Evolutionary conservation across 2,888 invertebrate genomes (phyloP).

Genomic region (Oeneis ivallda): DNA sequence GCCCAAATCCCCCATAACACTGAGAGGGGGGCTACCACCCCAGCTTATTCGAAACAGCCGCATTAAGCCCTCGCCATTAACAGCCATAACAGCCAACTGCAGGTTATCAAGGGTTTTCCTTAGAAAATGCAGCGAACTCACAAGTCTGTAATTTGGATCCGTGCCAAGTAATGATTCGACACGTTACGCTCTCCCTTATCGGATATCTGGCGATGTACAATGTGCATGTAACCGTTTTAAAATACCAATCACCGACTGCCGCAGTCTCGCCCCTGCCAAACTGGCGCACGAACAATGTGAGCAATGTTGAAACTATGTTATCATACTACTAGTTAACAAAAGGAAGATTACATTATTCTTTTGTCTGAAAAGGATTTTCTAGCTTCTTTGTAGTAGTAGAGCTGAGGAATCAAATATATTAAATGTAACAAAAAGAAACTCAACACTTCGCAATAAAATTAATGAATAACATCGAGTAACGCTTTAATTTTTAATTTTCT

Average conservation of each 20-base stretch:
- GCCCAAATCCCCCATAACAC: conserved; percentile 49
- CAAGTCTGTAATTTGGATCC: conserved; percentile 54
- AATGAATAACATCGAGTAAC: background rate
- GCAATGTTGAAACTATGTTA: background rate
- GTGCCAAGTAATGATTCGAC: conserved; percentile 59
- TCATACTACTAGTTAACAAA: conserved; percentile 9
- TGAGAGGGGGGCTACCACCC: conserved; percentile 46
- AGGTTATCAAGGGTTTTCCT: conserved; percentile 64
- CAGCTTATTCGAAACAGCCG: conserved; percentile 62
- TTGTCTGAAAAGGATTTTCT: background rate
- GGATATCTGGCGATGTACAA: conserved; percentile 47
- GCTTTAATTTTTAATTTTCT: conserved; percentile 16
- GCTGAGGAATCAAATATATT: background rate
- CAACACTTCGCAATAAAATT: conserved; percentile 2
- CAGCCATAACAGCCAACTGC: conserved; percentile 58
- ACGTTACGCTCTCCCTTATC: conserved; percentile 47
- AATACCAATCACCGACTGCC: conserved; percentile 32
- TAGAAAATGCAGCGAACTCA: conserved; percentile 51
- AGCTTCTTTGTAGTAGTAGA: background rate
- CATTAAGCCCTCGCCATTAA: conserved; percentile 62
- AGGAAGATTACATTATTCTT: background rate
- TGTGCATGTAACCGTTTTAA: conserved; percentile 44
- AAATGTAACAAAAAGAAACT: background rate
- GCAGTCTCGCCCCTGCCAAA: conserved; percentile 38
- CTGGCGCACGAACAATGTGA: conserved; percentile 20